Conservation (phyloP, 2,888 invertebrate genomes). For the Synanthedon andrenaeformis region DNA sequence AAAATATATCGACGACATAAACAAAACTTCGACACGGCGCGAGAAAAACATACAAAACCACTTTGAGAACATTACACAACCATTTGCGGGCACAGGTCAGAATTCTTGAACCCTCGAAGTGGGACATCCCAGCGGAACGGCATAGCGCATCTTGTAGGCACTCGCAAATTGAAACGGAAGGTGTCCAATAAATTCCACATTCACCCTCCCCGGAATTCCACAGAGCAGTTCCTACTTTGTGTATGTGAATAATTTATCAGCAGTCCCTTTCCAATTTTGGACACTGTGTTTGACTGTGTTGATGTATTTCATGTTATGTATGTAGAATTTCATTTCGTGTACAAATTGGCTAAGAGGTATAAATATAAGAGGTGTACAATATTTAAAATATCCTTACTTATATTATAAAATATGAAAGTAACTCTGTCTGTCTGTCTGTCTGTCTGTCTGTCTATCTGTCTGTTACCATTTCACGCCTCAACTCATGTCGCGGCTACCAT, state of each 20-base stretch:
- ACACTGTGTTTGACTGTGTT: neutral
- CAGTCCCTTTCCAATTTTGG: constrained; percentile 5
- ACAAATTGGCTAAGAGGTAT: too few species aligned
- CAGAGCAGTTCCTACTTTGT: constrained; percentile 30
- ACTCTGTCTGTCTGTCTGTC: too few species aligned
- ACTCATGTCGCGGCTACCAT: too few species aligned
- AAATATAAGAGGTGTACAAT: too few species aligned
- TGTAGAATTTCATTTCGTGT: too few species aligned
- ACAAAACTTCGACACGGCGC: too few species aligned
- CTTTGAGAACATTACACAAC: constrained; percentile 15
- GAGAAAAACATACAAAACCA: constrained; percentile 5
- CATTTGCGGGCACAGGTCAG: constrained; percentile 13
- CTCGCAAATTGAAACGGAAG: constrained; percentile 60
- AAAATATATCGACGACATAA: too few species aligned
- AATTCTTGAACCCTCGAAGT: constrained; percentile 3
- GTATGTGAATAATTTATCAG: constrained; percentile 48
- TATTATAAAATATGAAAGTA: too few species aligned
- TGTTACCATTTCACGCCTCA: too few species aligned
- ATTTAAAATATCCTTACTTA: too few species aligned
- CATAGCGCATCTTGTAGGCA: constrained; percentile 24
- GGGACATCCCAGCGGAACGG: constrained; percentile 23
- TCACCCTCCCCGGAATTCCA: constrained; percentile 33
- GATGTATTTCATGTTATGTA: too few species aligned
- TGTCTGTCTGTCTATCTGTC: too few species aligned
- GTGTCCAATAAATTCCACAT: constrained; percentile 54